These are phyloP conservation scores for Neogobius melanostomus DNA, from an alignment of 2,113 vertebrate genomes.

Conservation along the genomic window DNA sequence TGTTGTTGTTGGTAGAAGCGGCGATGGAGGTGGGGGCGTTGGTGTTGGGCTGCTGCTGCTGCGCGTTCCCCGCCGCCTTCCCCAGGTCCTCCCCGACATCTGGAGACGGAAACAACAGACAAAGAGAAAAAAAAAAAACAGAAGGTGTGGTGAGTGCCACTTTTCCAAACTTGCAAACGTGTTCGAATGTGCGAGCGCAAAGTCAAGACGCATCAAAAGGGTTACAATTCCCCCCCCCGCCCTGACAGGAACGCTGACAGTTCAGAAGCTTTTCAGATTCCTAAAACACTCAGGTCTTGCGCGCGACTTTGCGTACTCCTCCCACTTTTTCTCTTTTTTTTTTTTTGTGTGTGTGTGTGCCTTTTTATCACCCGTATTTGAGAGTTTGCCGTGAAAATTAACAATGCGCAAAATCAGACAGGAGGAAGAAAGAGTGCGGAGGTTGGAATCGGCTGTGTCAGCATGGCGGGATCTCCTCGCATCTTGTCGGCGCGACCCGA, in stretches of 20 bases:
- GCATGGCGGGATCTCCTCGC: slow-evolving; percentile 83
- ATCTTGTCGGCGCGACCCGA: slow-evolving; percentile 82
- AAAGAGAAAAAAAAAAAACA: slow-evolving; percentile 55
- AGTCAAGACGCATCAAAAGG: slow-evolving; percentile 85
- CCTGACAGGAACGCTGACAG: slow-evolving; percentile 96
- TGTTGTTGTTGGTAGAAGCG: too few relatives aligned
- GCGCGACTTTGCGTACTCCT: slow-evolving; percentile 33
- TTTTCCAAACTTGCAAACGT: slow-evolving; percentile 63
- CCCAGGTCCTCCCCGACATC: slow-evolving; percentile 94
- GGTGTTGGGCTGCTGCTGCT: slow-evolving; percentile 76
- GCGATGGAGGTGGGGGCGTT: neutral
- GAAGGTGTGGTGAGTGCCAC: slow-evolving; percentile 85
- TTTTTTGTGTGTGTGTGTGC: too few relatives aligned
- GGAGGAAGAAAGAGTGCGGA: slow-evolving; percentile 18
- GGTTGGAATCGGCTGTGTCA: slow-evolving; percentile 84
- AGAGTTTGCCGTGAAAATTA: slow-evolving; percentile 85
- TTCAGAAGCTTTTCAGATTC: slow-evolving; percentile 87
- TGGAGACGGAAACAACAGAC: slow-evolving; percentile 71
- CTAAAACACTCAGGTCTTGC: slow-evolving; percentile 67
- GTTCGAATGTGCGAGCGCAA: slow-evolving; percentile 86
- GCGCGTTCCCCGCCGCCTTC: slow-evolving; percentile 82
- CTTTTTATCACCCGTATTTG: slow-evolving; percentile 81
- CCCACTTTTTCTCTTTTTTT: neutral
- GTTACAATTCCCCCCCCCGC: slow-evolving; percentile 44
- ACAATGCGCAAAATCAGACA: slow-evolving; percentile 82